phyloP scores from a whole-genome alignment of 2,888 invertebrate species.

The Zaprionus lineosus region DNA sequence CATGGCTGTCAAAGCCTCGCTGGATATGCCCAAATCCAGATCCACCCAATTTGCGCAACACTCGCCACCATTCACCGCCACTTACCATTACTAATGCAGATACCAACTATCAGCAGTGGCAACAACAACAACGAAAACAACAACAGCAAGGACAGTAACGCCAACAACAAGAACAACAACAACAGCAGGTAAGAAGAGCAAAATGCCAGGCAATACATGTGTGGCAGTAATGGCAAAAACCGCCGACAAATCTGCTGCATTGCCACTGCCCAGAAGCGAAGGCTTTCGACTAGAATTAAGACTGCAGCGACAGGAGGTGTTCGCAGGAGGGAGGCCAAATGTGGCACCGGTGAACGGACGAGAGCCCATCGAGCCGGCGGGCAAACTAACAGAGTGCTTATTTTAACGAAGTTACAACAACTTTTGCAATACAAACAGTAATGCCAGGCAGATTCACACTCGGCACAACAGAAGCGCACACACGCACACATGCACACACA shows the following conservation, averaged over 20 bases:
- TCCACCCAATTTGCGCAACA: slow-evolving; percentile 67
- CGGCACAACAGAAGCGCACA: slow-evolving; percentile 55
- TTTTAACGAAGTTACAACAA: slow-evolving; percentile 79
- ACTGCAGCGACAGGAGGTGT: background rate
- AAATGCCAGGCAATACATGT: slow-evolving; percentile 9
- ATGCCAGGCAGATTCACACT: slow-evolving; percentile 76
- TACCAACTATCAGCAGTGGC: slow-evolving; percentile 62
- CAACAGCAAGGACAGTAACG: slow-evolving; percentile 1
- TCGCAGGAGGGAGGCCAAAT: background rate
- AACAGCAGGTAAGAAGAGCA: too few species aligned
- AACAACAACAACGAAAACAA: slow-evolving; percentile 18
- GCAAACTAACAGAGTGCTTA: slow-evolving; percentile 77
- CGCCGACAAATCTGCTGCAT: slow-evolving; percentile 75
- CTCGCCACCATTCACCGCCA: slow-evolving; percentile 51
- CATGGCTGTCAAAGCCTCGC: slow-evolving; percentile 28
- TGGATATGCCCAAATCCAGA: slow-evolving; percentile 38
- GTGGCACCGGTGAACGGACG: slow-evolving; percentile 28
- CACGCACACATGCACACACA: slow-evolving; percentile 21
- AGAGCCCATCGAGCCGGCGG: slow-evolving; percentile 67
- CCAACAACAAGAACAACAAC: slow-evolving; percentile 6
- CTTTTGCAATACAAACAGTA: slow-evolving; percentile 77
- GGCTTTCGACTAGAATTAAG: background rate
- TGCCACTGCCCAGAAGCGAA: slow-evolving; percentile 43
- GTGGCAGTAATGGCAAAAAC: slow-evolving; percentile 72
- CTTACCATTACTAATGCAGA: slow-evolving; percentile 76